Evolutionary conservation across 2,888 invertebrate genomes (phyloP), one percentile per base, ranked within the genome.

Genomic region (Noctuana brunneofusca): DNA sequence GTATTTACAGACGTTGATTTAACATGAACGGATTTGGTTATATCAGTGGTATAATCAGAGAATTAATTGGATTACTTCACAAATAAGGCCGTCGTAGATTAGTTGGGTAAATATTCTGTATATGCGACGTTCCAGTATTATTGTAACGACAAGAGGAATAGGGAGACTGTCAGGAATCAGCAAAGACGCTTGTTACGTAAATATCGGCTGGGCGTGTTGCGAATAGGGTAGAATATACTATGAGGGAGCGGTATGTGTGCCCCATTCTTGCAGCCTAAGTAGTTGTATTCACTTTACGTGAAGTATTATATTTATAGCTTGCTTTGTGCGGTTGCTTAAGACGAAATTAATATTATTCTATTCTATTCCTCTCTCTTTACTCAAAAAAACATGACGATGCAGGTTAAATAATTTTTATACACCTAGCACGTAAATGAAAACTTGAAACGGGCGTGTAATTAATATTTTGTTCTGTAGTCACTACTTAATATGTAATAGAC

Each of bases 141-240:
- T 60, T 60, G 60, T 54, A 41, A 64, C 73, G 72, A 71, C 75
- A 68, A 65, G 68, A 71, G 69, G 68, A 73, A 81, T 80, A 67
- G 71, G 72, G 80, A 80, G 79, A 79, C 79, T 79, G 80, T 84
- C 84, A 87, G 81, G 79, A 87, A 86, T 85, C 84, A 83, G 84
- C 81, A 77, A 73, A 81, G 80, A 79, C 84, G 86, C 80, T 83
- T 84, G 84, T 86, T 86, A 87, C 87, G 86, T 87, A 89, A 88
- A 89, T 87, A 89, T 87, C 84, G 84, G 80, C 83, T 81, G 83
- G 86, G 87, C 85, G 88, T 88, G 86, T 87, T 83, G 84, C 82
- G 87, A 86, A 86, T 89, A 81, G 87, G 84, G 84, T 84, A 79
- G 88, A 89, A 89, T 88, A 89, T 84, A 80, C 80, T 86, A 89